Percentiles rank a stretch among this genome's conserved stretches.
phyloP scores from a whole-genome alignment of 1,140 invertebrate genomes.

The Diuraphis noxia region DNA sequence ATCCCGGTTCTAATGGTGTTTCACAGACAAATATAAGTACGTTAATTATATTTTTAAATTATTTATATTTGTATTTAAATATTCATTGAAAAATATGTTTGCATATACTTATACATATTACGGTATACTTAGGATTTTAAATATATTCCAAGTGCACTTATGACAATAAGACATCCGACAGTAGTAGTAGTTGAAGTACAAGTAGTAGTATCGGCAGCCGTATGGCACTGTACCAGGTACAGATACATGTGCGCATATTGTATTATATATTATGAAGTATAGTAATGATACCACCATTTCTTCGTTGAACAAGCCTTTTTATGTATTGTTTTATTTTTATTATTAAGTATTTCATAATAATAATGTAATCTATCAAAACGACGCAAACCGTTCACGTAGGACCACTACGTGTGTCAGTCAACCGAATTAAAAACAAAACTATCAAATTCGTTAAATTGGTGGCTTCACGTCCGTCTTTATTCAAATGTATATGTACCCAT shows the following conservation, averaged over 20 bases:
- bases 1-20: not conserved
- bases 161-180: too few relatives aligned
- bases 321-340: not conserved
- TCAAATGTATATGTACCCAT: not conserved
- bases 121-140: too few relatives aligned
- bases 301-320: not conserved
- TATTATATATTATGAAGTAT: too few relatives aligned
- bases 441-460: not conserved
- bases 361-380: not conserved
- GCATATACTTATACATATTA: too few relatives aligned
- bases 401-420: not conserved
- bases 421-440: not conserved
- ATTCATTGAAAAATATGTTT: too few relatives aligned
- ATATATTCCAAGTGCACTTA: too few relatives aligned
- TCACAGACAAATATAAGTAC: too few relatives aligned
- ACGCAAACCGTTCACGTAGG: not conserved
- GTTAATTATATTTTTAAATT: not conserved
- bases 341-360: not conserved
- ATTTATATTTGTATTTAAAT: not conserved
- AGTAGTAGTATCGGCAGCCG: too few relatives aligned
- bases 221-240: too few relatives aligned
- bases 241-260: too few relatives aligned
- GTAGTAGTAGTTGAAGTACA: too few relatives aligned
- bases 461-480: not conserved
- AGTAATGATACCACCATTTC: not conserved